These are phyloP conservation scores for Lophotis ruficrista DNA, from an alignment of 2,113 vertebrate species.

Conservation along the genomic window DNA sequence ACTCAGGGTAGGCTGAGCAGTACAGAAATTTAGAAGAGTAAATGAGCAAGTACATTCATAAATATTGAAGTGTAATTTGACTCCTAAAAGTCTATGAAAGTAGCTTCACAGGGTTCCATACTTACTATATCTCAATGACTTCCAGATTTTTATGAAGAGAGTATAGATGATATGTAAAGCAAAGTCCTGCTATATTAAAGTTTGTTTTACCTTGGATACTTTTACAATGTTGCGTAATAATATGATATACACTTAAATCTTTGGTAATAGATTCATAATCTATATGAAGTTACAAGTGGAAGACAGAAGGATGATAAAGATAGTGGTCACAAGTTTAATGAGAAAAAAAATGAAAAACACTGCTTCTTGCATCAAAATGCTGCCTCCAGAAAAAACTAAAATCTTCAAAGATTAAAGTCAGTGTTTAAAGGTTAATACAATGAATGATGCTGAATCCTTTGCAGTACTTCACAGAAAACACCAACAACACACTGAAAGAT, in stretches of 20 bases:
- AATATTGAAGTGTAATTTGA: background rate
- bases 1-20: background rate
- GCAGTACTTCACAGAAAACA: background rate
- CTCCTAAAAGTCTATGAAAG: background rate
- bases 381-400: background rate
- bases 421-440: background rate
- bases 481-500: background rate
- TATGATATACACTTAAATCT: background rate
- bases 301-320: background rate
- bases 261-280: background rate
- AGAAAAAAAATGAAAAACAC: background rate
- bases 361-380: background rate
- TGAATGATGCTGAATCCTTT: background rate
- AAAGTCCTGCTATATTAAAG: background rate
- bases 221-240: background rate
- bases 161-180: background rate
- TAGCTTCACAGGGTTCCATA: background rate
- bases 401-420: background rate
- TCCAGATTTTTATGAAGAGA: slow-evolving; percentile 5
- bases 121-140: background rate
- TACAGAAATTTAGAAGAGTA: background rate
- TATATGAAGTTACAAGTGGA: background rate
- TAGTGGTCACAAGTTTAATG: background rate
- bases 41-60: background rate
- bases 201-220: background rate